These are phyloP conservation scores for Stegophylla sp. DNA, from an alignment of 2,888 invertebrate species.

Conservation along the genomic window DNA sequence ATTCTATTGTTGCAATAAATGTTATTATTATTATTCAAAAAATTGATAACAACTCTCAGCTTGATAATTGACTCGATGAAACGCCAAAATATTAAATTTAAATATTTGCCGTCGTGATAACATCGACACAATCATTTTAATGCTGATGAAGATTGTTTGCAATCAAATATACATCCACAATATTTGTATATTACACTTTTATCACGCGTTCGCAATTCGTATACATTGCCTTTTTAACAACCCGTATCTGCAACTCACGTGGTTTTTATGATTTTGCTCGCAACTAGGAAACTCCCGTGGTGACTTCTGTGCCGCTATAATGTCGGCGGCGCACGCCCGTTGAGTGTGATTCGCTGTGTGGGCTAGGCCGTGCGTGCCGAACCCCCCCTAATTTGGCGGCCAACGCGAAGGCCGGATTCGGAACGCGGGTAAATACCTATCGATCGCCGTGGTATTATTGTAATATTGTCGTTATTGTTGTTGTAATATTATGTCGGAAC, in stretches of 20 bases:
- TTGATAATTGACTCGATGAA: too few species aligned
- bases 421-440: not conserved
- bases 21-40: too few species aligned
- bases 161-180: too few species aligned
- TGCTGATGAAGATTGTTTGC: too few species aligned
- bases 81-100: too few species aligned
- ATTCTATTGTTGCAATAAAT: too few species aligned
- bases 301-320: not conserved
- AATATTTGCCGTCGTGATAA: too few species aligned
- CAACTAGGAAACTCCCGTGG: conserved; percentile 23
- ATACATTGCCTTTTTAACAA: conserved; percentile 50
- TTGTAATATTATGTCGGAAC: not conserved
- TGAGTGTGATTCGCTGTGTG: conserved; percentile 12
- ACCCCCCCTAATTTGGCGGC: conserved; percentile 5
- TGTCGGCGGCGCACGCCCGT: not conserved
- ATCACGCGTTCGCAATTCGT: conserved; percentile 20
- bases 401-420: not conserved
- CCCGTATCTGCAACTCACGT: not conserved
- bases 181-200: too few species aligned
- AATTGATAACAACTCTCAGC: too few species aligned
- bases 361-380: not conserved
- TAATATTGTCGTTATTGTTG: too few species aligned
- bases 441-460: not conserved
- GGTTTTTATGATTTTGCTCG: too few species aligned
- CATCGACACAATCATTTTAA: too few species aligned